Conservation (phyloP, 2,797 vertebrate genomes). For the Micromesistius poutassou region DNA sequence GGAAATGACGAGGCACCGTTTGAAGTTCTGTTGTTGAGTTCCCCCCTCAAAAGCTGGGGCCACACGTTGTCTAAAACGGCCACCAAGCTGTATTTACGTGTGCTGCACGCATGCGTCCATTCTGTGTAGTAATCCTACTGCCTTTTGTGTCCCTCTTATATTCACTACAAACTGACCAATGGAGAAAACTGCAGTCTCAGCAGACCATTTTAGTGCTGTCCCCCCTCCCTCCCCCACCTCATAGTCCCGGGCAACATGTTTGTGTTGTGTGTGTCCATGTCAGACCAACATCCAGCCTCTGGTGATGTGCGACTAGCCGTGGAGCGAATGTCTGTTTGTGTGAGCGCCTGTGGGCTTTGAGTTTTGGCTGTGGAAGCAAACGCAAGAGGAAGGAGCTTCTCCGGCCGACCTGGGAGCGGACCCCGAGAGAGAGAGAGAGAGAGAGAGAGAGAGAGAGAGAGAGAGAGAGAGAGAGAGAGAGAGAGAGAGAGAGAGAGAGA, state of each 20-base stretch:
- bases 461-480: too few species aligned
- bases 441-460: too few species aligned
- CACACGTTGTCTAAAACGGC: slow-evolving; percentile 22
- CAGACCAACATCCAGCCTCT: not conserved
- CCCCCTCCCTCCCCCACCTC: slow-evolving; percentile 44
- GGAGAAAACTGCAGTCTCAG: slow-evolving; percentile 61
- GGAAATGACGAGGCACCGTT: not conserved
- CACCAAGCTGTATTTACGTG: slow-evolving; percentile 36
- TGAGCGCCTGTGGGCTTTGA: slow-evolving; percentile 32
- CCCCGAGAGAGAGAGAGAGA: slow-evolving; percentile 16
- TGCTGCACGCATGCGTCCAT: slow-evolving; percentile 44
- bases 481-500: too few species aligned
- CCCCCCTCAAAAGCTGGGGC: not conserved
- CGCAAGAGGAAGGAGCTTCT: slow-evolving; percentile 51
- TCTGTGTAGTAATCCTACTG: slow-evolving; percentile 50
- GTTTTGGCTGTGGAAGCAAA: slow-evolving; percentile 36
- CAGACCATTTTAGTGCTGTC: slow-evolving; percentile 24
- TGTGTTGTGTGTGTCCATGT: slow-evolving; percentile 36
- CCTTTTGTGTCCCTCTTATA: slow-evolving; percentile 62
- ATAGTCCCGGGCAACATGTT: slow-evolving; percentile 42
- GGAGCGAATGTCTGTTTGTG: slow-evolving; percentile 35
- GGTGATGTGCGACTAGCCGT: slow-evolving; percentile 1
- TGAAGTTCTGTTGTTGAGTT: slow-evolving; percentile 7
- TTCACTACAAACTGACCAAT: slow-evolving; percentile 61
- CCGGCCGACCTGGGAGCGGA: slow-evolving; percentile 47